Evolutionary conservation across 2,113 vertebrate species (phyloP).

Genomic region (Nerophis lumbriciformis): DNA sequence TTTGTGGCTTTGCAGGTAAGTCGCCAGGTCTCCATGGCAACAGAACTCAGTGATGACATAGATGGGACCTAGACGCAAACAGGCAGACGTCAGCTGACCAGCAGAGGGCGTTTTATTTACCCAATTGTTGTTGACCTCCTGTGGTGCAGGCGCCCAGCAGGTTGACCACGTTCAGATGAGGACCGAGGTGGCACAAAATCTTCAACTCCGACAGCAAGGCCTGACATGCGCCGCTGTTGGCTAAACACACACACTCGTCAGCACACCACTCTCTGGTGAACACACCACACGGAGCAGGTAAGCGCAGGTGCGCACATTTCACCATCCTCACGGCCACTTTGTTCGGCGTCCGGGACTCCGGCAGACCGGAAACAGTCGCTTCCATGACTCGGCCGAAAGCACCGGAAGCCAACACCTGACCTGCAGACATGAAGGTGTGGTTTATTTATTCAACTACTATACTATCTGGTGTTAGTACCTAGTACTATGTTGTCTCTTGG

Average conservation of each 20-base stretch:
- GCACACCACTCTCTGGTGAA: background rate
- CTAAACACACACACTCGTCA: constrained; percentile 35
- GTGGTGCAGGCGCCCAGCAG: constrained; percentile 68
- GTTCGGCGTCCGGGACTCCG: constrained; percentile 34
- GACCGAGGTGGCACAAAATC: constrained; percentile 67
- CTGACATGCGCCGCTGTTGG: constrained; percentile 37
- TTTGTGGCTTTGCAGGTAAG: constrained; percentile 86
- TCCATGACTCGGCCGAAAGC: constrained; percentile 65
- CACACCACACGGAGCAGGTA: background rate
- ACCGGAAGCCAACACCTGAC: constrained; percentile 62
- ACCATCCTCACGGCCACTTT: constrained; percentile 66
- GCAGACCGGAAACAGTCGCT: constrained; percentile 50
- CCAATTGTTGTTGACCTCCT: constrained; percentile 34
- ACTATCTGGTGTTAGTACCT: constrained; percentile 57
- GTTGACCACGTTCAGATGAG: constrained; percentile 70
- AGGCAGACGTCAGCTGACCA: background rate
- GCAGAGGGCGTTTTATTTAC: background rate
- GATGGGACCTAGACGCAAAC: constrained; percentile 76
- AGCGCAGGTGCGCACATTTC: constrained; percentile 42
- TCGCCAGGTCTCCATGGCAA: constrained; percentile 86
- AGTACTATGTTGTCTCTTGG: constrained; percentile 82
- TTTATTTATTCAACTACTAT: too few relatives aligned
- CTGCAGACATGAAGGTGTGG: constrained; percentile 31
- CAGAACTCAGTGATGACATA: constrained; percentile 94
- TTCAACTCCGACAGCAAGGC: constrained; percentile 70